Percentiles rank a stretch among this genome's conserved stretches.
Conservation (phyloP, 1,140 invertebrate species). For the Trachelipus rathkii region DNA sequence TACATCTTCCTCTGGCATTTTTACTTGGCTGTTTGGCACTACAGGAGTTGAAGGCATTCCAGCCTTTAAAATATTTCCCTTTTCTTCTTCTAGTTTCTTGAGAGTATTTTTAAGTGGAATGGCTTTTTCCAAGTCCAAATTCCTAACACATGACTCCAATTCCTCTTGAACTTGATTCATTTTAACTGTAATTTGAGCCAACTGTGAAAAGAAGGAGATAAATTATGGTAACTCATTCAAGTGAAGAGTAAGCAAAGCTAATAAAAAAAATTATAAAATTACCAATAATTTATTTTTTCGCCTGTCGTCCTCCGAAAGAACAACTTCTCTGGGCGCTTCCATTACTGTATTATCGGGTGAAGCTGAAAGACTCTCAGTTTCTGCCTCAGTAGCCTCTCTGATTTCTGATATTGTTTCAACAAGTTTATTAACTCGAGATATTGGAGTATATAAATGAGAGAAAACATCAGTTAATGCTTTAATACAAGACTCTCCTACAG, state of each 20-base stretch:
- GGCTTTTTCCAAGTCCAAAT: conserved; percentile 57
- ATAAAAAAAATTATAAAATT: conserved; percentile 18
- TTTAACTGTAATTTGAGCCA: conserved; percentile 57
- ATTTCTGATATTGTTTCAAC: conserved; percentile 63
- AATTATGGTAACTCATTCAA: no score
- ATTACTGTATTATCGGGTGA: background rate
- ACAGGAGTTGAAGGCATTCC: background rate
- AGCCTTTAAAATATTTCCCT: conserved; percentile 45
- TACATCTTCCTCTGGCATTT: conserved; percentile 48
- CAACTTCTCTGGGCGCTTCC: background rate
- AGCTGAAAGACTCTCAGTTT: conserved; percentile 6
- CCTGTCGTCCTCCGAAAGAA: conserved; percentile 46
- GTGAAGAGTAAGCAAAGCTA: background rate
- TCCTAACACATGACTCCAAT: conserved; percentile 55
- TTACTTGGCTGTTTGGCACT: background rate
- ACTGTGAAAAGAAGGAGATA: conserved; percentile 49
- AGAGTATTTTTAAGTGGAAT: conserved; percentile 52
- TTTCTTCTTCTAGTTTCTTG: conserved; percentile 48
- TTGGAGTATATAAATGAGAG: conserved; percentile 49
- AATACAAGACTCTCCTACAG: conserved; percentile 54
- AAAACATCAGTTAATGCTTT: conserved; percentile 55
- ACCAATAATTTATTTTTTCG: conserved; percentile 47
- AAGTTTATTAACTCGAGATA: conserved; percentile 53
- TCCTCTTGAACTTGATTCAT: conserved; percentile 57
- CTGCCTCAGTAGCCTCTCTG: conserved; percentile 53